Base-by-base conservation (phyloP, 2,888 invertebrate species). In the Atethmia centrago region DNA sequence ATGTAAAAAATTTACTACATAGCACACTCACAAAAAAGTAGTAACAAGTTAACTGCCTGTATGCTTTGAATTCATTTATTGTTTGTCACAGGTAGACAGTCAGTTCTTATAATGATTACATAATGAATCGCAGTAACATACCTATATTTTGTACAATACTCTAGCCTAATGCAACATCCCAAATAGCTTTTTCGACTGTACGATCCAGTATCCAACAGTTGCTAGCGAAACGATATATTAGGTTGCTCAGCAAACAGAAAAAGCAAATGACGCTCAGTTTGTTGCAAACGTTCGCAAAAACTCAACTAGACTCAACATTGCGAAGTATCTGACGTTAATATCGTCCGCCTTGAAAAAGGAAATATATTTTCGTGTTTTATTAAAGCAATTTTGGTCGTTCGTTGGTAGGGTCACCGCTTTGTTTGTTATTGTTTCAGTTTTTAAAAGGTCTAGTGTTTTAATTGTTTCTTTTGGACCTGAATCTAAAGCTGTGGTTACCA, bases 341-440 rank as follows among this genome's bases (percentile, higher is more conserved):
- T 88, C 85, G 83, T 85, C 84, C 71, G 85, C 83, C 86, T 87
- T 88, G 88, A 89, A 90, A 91, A 90, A 90, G 89, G 86, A 89
- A 91, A 92, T 93, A 92, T 93, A 93, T 92, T 92, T 91, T 91
- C 88, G 87, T 90, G 90, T 93, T 94, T 93, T 93, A 94, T 92
- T 92, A 92, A 92, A 92, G 92, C 90, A 91, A 92, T 92, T 92
- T 90, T 86, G 88, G 86, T 74, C 78, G 80, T 83, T 82, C 70
- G 74, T 69, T 56, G 66, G 65, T 86, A 91, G 90, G 92, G 91
- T 80, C 90, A 87, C 59, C 88, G 74, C 85, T 86, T 62, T 69
- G 61, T 79, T 62, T 62, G 47, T 25, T 64, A 66, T 59, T 58
- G 68, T 83, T 83, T 66, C 58, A 40, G 58, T 55, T 74, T 79